Evolutionary conservation across 1,140 invertebrate genomes (phyloP).

Genomic region (Arctopsyche grandis): DNA sequence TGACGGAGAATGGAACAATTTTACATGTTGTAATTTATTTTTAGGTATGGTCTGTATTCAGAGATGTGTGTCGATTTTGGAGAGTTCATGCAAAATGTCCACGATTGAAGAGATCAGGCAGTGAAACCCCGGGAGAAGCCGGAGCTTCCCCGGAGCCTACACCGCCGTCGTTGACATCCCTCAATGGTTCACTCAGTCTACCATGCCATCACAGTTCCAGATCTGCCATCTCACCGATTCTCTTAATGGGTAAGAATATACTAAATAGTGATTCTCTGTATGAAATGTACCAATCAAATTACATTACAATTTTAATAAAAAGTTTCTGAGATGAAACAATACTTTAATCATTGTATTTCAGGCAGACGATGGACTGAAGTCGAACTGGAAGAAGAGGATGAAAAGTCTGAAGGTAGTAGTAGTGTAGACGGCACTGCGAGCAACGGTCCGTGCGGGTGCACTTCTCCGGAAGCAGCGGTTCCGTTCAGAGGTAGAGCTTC

Average conservation of each 20-base stretch:
- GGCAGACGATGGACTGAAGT: constrained; percentile 62
- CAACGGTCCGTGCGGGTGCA: constrained; percentile 47
- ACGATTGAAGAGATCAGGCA: constrained; percentile 68
- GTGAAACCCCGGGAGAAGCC: constrained; percentile 59
- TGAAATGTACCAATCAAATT: too few species aligned
- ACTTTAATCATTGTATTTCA: constrained; percentile 39
- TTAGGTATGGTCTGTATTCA: constrained; percentile 74
- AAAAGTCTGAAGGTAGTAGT: constrained; percentile 57
- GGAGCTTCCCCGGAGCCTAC: constrained; percentile 53
- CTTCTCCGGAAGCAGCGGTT: constrained; percentile 58
- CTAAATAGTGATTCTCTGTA: too few species aligned
- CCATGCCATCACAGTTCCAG: constrained; percentile 32
- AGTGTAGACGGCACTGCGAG: constrained; percentile 53
- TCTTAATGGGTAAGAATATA: constrained; percentile 46
- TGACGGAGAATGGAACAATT: too few species aligned
- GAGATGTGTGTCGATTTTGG: constrained; percentile 75
- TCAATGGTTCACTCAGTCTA: constrained; percentile 46
- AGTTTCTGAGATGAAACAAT: too few species aligned
- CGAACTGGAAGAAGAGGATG: constrained; percentile 61
- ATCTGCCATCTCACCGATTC: constrained; percentile 50
- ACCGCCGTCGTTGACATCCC: constrained; percentile 57
- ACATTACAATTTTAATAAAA: too few species aligned
- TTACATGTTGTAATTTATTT: constrained; percentile 26
- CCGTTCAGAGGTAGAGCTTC: constrained; percentile 72
- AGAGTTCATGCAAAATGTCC: constrained; percentile 73